phyloP scores from a whole-genome alignment of 35 echinoderm and acorn worm species.

The Acanthaster planci region DNA sequence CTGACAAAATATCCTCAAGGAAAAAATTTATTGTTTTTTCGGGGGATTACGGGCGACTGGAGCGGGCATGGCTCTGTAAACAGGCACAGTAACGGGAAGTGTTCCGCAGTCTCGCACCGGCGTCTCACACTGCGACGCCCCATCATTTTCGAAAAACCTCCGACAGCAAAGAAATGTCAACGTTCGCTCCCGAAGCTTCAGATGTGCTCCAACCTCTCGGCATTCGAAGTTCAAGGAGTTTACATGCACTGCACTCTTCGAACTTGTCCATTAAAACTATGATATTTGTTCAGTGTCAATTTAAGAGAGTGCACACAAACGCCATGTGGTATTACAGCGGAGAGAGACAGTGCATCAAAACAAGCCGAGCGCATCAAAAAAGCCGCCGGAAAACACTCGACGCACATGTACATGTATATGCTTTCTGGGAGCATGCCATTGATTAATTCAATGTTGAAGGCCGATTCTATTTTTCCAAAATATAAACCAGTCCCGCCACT shows the following conservation, averaged over 20 bases:
- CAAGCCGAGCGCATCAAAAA: too few species aligned
- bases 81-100: background rate
- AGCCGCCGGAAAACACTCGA: too few species aligned
- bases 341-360: background rate
- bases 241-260: background rate
- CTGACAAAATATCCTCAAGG: conserved; percentile 9
- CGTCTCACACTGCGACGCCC: background rate
- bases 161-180: background rate
- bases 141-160: background rate
- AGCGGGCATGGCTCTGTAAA: background rate
- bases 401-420: too few species aligned
- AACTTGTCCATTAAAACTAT: background rate
- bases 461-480: too few species aligned
- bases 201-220: background rate
- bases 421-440: too few species aligned
- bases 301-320: conserved; percentile 8
- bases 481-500: too few species aligned
- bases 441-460: too few species aligned
- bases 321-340: background rate
- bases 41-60: background rate
- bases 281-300: conserved; percentile 4
- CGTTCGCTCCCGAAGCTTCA: background rate
- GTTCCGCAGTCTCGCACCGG: background rate
- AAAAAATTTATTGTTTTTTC: conserved; percentile 13
- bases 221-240: conserved; percentile 11